phyloP scores from a whole-genome alignment of 2,888 invertebrate genomes.

The Shargacucullia verbasci region DNA sequence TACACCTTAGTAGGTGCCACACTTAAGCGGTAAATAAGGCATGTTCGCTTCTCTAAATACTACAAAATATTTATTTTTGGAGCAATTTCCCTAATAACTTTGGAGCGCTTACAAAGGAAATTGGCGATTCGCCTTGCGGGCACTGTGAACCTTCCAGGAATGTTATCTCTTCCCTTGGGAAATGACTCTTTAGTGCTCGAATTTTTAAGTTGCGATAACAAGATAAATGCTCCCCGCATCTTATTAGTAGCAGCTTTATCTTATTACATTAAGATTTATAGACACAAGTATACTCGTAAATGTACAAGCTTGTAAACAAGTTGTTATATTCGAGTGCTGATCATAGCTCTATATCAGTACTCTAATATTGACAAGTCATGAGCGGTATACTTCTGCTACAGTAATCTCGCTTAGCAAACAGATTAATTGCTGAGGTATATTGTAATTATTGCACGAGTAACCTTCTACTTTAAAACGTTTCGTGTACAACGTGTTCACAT shows the following conservation, averaged over 20 bases:
- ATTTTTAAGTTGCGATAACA: conserved; percentile 48
- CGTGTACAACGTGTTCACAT: too few species aligned
- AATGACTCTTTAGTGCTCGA: conserved; percentile 52
- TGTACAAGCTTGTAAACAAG: too few species aligned
- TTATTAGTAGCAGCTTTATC: conserved; percentile 3
- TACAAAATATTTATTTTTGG: conserved; percentile 67
- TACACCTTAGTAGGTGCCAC: conserved; percentile 54
- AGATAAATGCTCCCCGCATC: conserved; percentile 27
- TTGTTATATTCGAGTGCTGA: too few species aligned
- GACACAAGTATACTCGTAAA: too few species aligned
- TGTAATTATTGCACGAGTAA: too few species aligned
- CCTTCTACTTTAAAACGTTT: too few species aligned
- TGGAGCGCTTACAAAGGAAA: conserved; percentile 73
- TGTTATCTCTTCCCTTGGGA: conserved; percentile 58
- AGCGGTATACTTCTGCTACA: too few species aligned
- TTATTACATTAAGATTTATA: too few species aligned
- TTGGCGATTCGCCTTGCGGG: conserved; percentile 70
- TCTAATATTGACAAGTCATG: too few species aligned
- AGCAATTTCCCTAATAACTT: conserved; percentile 77
- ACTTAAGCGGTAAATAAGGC: conserved; percentile 61
- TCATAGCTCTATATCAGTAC: too few species aligned
- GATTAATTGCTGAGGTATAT: too few species aligned
- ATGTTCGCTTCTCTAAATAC: conserved; percentile 56
- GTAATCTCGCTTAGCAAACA: too few species aligned
- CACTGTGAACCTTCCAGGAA: conserved; percentile 69